A percentile compares a stretch with the other conserved stretches of the same genome.
These are phyloP conservation scores for Turritopsis dohrnii DNA, from an alignment of 30 jellyfish, hydroid and myxozoan genomes.

Conservation along the genomic window DNA sequence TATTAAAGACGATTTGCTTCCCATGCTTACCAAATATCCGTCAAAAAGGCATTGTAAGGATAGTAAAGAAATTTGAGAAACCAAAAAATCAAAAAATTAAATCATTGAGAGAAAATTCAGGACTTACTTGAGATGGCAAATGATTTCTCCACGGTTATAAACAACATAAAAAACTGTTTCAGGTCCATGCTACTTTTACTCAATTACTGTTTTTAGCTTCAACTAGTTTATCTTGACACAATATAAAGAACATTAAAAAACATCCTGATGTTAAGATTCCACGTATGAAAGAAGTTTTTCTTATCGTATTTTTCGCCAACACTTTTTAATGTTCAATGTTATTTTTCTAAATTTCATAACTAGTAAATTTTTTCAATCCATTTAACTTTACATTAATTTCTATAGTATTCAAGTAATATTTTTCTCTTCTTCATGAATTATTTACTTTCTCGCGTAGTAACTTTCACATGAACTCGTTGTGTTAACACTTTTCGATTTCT, in stretches of 20 bases:
- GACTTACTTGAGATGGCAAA: not conserved
- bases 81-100: too few relatives aligned
- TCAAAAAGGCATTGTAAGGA: not conserved
- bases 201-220: not conserved
- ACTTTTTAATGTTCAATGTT: not conserved
- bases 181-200: not conserved
- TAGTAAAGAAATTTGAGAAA: not conserved
- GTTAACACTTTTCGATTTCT: not conserved
- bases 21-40: too few relatives aligned
- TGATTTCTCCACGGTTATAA: not conserved
- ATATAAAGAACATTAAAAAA: too few relatives aligned
- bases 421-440: not conserved
- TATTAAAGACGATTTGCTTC: not conserved
- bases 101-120: not conserved
- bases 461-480: not conserved
- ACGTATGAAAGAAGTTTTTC: too few relatives aligned
- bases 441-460: not conserved
- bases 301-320: not conserved
- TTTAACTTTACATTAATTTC: not conserved
- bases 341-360: too few relatives aligned
- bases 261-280: too few relatives aligned
- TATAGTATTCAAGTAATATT: not conserved
- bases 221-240: too few relatives aligned
- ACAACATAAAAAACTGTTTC: not conserved
- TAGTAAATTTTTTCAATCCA: not conserved